phyloP scores from a whole-genome alignment of 2,113 vertebrate species.

The Solenodon paradoxus region DNA sequence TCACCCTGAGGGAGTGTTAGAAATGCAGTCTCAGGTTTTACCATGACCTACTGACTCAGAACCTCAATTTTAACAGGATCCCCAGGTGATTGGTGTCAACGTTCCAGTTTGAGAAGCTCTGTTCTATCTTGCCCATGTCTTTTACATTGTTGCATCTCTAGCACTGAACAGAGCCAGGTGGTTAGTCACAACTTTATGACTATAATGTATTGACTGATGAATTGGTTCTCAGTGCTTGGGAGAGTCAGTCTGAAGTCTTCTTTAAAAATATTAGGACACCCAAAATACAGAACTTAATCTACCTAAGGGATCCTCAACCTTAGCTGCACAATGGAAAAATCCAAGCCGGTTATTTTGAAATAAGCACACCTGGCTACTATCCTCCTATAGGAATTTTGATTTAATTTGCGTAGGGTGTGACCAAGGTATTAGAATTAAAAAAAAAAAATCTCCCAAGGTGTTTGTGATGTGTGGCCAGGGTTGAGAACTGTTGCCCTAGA shows the following conservation, averaged over 20 bases:
- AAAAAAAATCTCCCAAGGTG: background rate
- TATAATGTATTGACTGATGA: constrained; percentile 17
- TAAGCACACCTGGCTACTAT: background rate
- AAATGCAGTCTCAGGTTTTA: background rate
- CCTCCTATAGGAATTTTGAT: background rate
- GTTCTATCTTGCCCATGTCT: background rate
- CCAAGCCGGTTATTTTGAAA: background rate
- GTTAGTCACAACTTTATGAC: background rate
- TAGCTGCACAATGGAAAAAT: background rate
- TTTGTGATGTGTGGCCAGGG: background rate
- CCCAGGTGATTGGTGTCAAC: background rate
- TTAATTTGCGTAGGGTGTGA: background rate
- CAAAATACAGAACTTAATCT: background rate
- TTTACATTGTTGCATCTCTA: constrained; percentile 21
- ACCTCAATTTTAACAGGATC: constrained; percentile 12
- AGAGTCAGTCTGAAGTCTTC: background rate
- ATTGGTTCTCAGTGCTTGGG: background rate
- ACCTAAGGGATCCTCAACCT: background rate
- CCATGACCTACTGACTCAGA: background rate
- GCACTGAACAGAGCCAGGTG: background rate
- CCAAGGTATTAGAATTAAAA: background rate
- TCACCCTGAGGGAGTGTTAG: background rate
- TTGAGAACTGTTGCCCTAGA: background rate
- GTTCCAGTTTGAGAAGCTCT: background rate
- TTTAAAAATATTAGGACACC: constrained; percentile 16